Base-by-base conservation (phyloP, 2,797 vertebrate genomes). In the Ispidina lecontei region DNA sequence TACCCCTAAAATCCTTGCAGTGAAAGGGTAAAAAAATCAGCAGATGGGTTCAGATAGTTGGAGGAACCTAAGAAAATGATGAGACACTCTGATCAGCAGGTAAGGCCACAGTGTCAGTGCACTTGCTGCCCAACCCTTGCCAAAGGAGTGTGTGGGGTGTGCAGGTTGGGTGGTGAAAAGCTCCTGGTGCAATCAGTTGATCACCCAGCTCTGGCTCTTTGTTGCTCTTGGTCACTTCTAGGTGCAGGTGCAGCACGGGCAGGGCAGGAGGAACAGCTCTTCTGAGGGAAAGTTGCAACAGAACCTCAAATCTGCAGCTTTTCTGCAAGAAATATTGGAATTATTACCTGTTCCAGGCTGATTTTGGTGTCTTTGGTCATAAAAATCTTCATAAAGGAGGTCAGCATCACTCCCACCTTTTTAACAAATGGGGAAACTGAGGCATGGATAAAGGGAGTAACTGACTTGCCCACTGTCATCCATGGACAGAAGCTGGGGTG, bases 181-280 rank as follows among this genome's bases (percentile, higher is more conserved):
- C 39, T 25, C 39, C 21, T 0, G 3, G 25, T 17, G 35, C 4
- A 4, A 70, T 31, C 31, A 14, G 46, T 78, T 51, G 31, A 35
- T 82, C 71, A 65, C 0, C 1, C 26, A 44, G 72, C 35, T 78
- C 58, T 51, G 31, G 25, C 22, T 26, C 1, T 29, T 15, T 5
- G 33, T 56, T 31, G 20, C 12, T 74, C 25, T 31, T 28, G 15
- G 16, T 68, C 74, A 56, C 49, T 29, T 46, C 23, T 23, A 28
- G 58, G 63, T 37, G 68, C 23, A 65, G 13, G n/a, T 47, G 79
- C 29, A 64, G 44, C 33, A 16, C 0, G 0, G 0, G 7, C 46
- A 5, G n/a, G 22, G 31, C 51, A n/a, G 70, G 51, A 84, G 21
- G 21, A 78, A 37, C 31, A 52, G 56, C 51, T 71, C 44, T 44